Base-by-base conservation (phyloP, 53 echinoderm and acorn worm genomes). In the Actinopyga echinites region DNA sequence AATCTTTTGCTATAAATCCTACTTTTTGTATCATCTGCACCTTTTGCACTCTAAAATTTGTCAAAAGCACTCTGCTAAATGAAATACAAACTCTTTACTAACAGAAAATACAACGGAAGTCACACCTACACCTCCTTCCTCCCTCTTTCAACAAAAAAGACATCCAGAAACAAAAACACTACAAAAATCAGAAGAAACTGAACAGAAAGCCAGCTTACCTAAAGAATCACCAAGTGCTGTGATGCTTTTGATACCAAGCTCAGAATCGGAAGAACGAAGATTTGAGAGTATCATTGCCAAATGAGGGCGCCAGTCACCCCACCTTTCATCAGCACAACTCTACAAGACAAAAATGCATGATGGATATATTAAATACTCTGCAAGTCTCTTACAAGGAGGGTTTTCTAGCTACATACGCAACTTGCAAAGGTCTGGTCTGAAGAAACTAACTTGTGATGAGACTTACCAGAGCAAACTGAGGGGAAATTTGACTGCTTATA, bases 241-340 rank as follows among this genome's bases (percentile, higher is more conserved):
- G 22, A 99, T 95, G 42, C 94, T 99, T 85, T 91, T 99, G 74
- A 67, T 85, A 44, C 94, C 94, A 7, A 99, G 59, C 42, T 99
- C 94, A 12, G 94, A 90, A 45, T 93, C 88, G n/a, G 85, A 69
- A 74, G 84, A 84, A 53, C 85, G 63, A 20, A 96, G 88, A 81
- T 99, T 99, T 44, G 99, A 99, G 30, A 99, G 87, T 57, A 99
- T 83, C 99, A 99, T 99, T 73, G 99, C 94, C 66, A 99, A 79
- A 64, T 99, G 99, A 54, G 99, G 99, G 28, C 94, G 83, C 99
- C 99, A 99, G 82, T 99, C 99, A 57, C 99, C 99, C 99, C 99
- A 99, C 83, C 92, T 99, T 79, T 95, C 99, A 87, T 99, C 99
- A 6, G 87, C 67, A 59, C 99, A 99, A 68, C 99, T 94, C 99